These are phyloP conservation scores for Araneus ventricosus DNA, from an alignment of 1,140 invertebrate genomes.

Conservation along the genomic window DNA sequence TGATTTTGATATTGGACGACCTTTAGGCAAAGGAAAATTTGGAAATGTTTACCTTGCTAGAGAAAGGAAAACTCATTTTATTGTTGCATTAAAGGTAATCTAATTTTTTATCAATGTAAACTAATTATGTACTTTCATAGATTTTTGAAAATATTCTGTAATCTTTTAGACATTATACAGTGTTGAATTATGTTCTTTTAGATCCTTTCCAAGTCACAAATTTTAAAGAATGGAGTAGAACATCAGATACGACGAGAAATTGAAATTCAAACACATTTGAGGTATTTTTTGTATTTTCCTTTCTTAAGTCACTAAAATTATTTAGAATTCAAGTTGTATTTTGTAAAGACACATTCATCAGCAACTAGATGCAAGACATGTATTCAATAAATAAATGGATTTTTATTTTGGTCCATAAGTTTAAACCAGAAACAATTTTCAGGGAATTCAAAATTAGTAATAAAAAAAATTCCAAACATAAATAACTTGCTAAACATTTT, in stretches of 20 bases:
- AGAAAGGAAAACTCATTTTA: constrained; percentile 89
- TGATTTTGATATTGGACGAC: constrained; percentile 92
- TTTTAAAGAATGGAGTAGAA: constrained; percentile 87
- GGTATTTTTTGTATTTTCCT: constrained; percentile 81
- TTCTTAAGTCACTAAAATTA: background rate
- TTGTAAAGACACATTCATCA: no score
- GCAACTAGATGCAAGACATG: no score
- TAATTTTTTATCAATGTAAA: background rate
- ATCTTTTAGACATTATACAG: background rate
- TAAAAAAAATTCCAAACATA: no score
- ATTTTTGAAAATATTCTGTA: background rate
- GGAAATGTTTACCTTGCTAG: constrained; percentile 95
- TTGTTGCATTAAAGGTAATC: constrained; percentile 93
- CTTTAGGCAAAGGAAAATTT: constrained; percentile 93
- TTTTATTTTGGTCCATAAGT: no score
- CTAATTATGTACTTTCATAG: constrained; percentile 79
- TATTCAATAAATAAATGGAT: no score
- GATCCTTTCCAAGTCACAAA: constrained; percentile 90
- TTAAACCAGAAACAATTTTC: no score
- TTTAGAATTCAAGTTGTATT: no score
- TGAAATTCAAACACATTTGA: constrained; percentile 96
- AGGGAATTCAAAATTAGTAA: no score
- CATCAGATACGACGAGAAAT: constrained; percentile 94
- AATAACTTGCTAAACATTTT: no score
- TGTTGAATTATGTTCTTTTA: constrained; percentile 51